Percentiles rank a stretch among this genome's conserved stretches.
These are phyloP conservation scores for Diceros bicornis DNA, from an alignment of 2,797 vertebrate species.

Conservation along the genomic window DNA sequence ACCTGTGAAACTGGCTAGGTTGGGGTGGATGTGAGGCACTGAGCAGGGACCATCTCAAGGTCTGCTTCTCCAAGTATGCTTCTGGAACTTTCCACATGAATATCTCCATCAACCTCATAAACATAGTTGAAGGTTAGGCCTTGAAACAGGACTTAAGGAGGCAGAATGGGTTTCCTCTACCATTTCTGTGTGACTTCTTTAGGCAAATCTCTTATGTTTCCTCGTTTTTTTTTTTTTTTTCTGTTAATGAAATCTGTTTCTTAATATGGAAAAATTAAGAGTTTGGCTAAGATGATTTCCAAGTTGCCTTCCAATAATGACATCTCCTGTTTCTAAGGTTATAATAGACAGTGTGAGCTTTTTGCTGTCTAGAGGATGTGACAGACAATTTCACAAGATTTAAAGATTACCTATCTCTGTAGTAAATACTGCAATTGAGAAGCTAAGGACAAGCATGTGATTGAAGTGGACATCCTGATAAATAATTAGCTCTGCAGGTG, in stretches of 20 bases:
- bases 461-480: not conserved
- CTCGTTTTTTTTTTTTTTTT: not conserved
- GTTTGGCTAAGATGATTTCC: not conserved
- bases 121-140: not conserved
- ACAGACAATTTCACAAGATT: not conserved
- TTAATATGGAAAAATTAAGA: conserved; percentile 36
- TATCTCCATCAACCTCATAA: not conserved
- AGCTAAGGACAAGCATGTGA: not conserved
- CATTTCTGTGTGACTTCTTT: not conserved
- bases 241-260: conserved; percentile 37
- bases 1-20: not conserved
- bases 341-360: not conserved
- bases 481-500: not conserved
- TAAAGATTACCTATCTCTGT: not conserved
- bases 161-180: not conserved
- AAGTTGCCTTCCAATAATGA: not conserved
- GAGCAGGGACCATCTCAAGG: not conserved
- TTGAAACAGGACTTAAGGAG: not conserved
- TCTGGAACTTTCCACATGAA: not conserved
- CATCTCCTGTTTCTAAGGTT: conserved; percentile 46
- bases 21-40: not conserved
- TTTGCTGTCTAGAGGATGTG: not conserved
- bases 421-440: not conserved
- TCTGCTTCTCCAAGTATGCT: not conserved
- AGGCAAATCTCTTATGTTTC: not conserved